Evolutionary conservation across 2,113 vertebrate species (phyloP).

Genomic region (Nibea coibor): DNA sequence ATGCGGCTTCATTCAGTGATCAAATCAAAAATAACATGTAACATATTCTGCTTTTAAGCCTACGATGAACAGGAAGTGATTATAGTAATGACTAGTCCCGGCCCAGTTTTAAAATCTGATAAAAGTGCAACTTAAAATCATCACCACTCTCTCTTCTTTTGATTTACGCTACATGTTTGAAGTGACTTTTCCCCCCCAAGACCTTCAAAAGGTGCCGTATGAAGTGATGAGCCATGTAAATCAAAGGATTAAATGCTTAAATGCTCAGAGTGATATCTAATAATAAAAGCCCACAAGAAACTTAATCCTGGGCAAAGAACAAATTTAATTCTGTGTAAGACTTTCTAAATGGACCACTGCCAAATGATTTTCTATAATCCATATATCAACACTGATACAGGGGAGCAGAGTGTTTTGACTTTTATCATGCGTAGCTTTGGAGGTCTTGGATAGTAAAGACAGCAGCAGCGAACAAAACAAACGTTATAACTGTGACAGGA

Average conservation of each 20-base stretch:
- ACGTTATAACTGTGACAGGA: slow-evolving; percentile 11
- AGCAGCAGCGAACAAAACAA: slow-evolving; percentile 31
- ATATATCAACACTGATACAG: slow-evolving; percentile 77
- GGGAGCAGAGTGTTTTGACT: slow-evolving; percentile 55
- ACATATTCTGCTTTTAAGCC: not conserved
- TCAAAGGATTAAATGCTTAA: slow-evolving; percentile 77
- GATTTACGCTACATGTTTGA: slow-evolving; percentile 14
- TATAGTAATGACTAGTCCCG: not conserved
- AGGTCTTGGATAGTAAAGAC: slow-evolving; percentile 39
- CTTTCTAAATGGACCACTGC: slow-evolving; percentile 71
- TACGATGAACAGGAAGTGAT: not conserved
- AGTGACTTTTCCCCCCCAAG: slow-evolving; percentile 26
- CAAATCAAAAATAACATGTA: not conserved
- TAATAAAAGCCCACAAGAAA: slow-evolving; percentile 70
- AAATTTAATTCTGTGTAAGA: slow-evolving; percentile 79
- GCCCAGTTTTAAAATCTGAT: not conserved
- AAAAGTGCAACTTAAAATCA: not conserved
- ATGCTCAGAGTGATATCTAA: slow-evolving; percentile 72
- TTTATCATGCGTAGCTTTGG: slow-evolving; percentile 51
- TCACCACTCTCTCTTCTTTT: not conserved
- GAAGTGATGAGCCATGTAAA: slow-evolving; percentile 60
- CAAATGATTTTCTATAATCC: slow-evolving; percentile 78
- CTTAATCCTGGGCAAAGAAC: slow-evolving; percentile 77
- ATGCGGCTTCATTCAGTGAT: not conserved
- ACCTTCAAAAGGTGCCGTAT: slow-evolving; percentile 40